Evolutionary conservation across 1,140 invertebrate species (phyloP).

Genomic region (Drosophila pachea): DNA sequence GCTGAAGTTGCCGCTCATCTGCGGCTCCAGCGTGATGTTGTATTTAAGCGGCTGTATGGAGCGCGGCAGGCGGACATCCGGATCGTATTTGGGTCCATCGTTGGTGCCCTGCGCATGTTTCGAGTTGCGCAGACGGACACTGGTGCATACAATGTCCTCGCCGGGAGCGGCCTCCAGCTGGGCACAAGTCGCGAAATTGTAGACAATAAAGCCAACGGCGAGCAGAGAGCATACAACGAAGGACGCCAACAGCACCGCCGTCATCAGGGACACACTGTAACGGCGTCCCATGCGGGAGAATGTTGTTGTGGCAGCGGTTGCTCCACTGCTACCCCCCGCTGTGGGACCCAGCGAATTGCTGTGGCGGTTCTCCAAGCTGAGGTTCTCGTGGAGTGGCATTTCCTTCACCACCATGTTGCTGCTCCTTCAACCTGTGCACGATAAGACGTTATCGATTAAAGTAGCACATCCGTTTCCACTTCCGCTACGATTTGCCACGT

Average conservation of each 20-base stretch:
- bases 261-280: slow-evolving; percentile 58
- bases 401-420: slow-evolving; percentile 63
- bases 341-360: slow-evolving; percentile 5
- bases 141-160: slow-evolving; percentile 76
- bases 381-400: slow-evolving; percentile 65
- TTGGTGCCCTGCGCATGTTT: slow-evolving; percentile 52
- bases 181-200: slow-evolving; percentile 84
- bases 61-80: slow-evolving; percentile 84
- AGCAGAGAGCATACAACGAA: slow-evolving; percentile 71
- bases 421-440: slow-evolving; percentile 8
- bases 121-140: slow-evolving; percentile 77
- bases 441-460: slow-evolving; percentile 32
- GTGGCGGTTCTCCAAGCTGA: slow-evolving; percentile 61
- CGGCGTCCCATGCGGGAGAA: slow-evolving; percentile 51
- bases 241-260: slow-evolving; percentile 58
- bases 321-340: slow-evolving; percentile 15
- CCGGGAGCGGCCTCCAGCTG: slow-evolving; percentile 72
- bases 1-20: slow-evolving; percentile 87
- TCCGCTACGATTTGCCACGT: slow-evolving; percentile 12
- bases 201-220: slow-evolving; percentile 84
- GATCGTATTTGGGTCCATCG: slow-evolving; percentile 63
- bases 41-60: slow-evolving; percentile 85
- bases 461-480: slow-evolving; percentile 39
- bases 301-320: slow-evolving; percentile 40
- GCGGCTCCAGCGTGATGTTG: slow-evolving; percentile 84